Evolutionary conservation across 2,797 vertebrate species (phyloP), one percentile per base, ranked within the genome.

Genomic region (Microcaecilia unicolor): DNA sequence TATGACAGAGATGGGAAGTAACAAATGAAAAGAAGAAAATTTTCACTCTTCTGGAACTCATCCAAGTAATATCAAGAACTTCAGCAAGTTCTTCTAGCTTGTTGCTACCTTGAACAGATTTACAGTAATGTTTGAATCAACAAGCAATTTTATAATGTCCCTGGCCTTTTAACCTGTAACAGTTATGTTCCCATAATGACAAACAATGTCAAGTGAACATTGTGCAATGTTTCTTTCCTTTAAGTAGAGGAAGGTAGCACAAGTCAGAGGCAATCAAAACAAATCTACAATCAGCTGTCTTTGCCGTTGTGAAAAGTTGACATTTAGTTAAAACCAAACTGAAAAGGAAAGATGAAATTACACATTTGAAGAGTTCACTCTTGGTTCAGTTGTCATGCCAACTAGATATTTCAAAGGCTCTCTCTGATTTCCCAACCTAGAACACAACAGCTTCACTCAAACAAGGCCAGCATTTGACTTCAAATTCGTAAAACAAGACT

Each of bases 231-330:
- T 6, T n/a, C n/a, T n/a, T n/a, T n/a, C n/a, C n/a, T 18, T 37
- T 48, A 23, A 44, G 23, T 36, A 16, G n/a, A 35, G 18, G 28
- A 22, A 41, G 43, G 35, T 23, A 37, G 37, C 33, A 37, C 22
- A 28, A 54, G 44, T 22, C 28, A 58, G 51, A 53, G 16, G n/a
- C n/a, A 48, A 23, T 29, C 28, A 31, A 46, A 66, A 60, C 55
- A 55, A 24, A 41, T 22, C 28, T 23, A 18, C 33, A 67, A 37
- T 53, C 53, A 50, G 35, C 31, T 29, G 16, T 21, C 31, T n/a
- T 37, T 13, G 6, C 6, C 58, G 49, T 56, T 41, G 57, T 17
- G 23, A 39, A 28, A 58, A 61, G 38, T 17, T 50, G 41, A 38
- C 32, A 54, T 58, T 45, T 24, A 45, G 46, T 43, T 53, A 27